A percentile compares a stretch with the other conserved stretches of the same genome.
Conservation (phyloP, 1,140 invertebrate genomes). For the Belonocnema kinseyi region DNA sequence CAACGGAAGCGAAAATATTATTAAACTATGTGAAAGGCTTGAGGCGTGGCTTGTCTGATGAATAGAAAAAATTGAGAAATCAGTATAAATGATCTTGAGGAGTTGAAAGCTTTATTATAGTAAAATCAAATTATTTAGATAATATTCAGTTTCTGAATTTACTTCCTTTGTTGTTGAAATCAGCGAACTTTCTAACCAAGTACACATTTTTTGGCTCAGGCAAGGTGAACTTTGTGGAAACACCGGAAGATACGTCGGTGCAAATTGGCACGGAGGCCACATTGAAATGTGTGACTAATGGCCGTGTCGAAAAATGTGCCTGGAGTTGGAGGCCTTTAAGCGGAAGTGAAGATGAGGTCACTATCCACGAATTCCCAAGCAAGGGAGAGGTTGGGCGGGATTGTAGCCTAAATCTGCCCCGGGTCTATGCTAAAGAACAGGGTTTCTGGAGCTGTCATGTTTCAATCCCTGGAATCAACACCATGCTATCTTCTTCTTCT, state of each 20-base stretch:
- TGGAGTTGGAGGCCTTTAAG: slow-evolving; percentile 67
- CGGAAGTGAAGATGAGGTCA: slow-evolving; percentile 54
- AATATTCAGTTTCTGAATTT: background rate
- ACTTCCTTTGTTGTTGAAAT: background rate
- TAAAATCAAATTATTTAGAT: too few species aligned
- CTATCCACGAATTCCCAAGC: slow-evolving; percentile 66
- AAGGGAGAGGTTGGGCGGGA: slow-evolving; percentile 67
- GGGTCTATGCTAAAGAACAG: slow-evolving; percentile 62
- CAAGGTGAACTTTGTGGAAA: slow-evolving; percentile 67
- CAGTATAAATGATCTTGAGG: background rate
- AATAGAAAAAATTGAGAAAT: slow-evolving; percentile 21
- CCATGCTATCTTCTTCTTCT: slow-evolving; percentile 56
- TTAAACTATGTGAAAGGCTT: slow-evolving; percentile 23
- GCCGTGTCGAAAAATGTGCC: slow-evolving; percentile 68
- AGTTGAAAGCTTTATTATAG: background rate
- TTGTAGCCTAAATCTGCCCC: slow-evolving; percentile 65
- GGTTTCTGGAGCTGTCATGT: slow-evolving; percentile 71
- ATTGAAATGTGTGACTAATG: slow-evolving; percentile 67
- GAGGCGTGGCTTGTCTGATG: slow-evolving; percentile 15
- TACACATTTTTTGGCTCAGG: slow-evolving; percentile 56
- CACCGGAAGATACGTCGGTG: slow-evolving; percentile 63
- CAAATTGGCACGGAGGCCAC: slow-evolving; percentile 59
- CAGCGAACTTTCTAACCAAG: background rate
- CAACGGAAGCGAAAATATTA: slow-evolving; percentile 30
- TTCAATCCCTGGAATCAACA: slow-evolving; percentile 58